Evolutionary conservation across 2,797 vertebrate species (phyloP).

Genomic region (Acanthopagrus latus): DNA sequence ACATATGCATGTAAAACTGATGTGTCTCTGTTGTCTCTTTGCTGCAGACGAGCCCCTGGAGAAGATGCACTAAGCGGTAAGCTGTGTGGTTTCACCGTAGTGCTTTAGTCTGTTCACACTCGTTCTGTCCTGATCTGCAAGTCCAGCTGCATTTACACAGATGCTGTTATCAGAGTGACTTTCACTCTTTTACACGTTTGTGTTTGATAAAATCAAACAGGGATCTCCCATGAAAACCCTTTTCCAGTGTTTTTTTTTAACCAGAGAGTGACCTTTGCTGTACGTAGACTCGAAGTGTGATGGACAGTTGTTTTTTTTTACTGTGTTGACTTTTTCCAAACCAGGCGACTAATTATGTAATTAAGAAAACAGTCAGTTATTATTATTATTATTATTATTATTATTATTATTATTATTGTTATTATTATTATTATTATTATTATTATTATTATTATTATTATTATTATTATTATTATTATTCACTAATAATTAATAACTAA

Average conservation of each 20-base stretch:
- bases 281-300: too few relatives aligned
- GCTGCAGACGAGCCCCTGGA: slow-evolving; percentile 84
- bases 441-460: too few relatives aligned
- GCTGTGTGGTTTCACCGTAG: slow-evolving; percentile 47
- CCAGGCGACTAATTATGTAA: too few relatives aligned
- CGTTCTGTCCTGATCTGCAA: slow-evolving; percentile 10
- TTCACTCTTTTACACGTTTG: background rate
- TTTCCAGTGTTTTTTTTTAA: too few relatives aligned
- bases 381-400: too few relatives aligned
- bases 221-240: background rate
- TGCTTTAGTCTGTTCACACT: background rate
- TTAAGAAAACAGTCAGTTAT: too few relatives aligned
- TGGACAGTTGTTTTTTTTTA: too few relatives aligned
- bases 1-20: background rate
- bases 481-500: too few relatives aligned
- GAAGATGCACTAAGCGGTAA: slow-evolving; percentile 92
- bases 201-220: background rate
- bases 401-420: too few relatives aligned
- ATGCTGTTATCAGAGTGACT: background rate
- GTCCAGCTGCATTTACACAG: slow-evolving; percentile 14
- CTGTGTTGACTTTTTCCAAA: too few relatives aligned
- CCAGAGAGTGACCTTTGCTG: background rate
- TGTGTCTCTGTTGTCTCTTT: slow-evolving; percentile 16
- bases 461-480: too few relatives aligned
- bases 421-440: too few relatives aligned